Base-by-base conservation (phyloP, 2,797 vertebrate species). In the Selene dorsalis region DNA sequence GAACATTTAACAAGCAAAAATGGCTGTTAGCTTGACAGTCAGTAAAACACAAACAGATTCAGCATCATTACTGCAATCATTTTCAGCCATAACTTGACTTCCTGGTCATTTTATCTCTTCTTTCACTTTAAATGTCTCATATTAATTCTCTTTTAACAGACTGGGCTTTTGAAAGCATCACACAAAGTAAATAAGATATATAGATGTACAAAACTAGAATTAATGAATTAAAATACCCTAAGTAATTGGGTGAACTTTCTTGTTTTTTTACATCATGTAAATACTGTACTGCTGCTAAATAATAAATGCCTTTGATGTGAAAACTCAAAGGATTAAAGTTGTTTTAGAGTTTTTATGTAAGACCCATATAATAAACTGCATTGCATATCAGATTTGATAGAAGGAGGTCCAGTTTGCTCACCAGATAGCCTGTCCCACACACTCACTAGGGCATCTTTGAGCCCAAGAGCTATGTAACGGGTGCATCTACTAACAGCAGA, bases 381-480 rank as follows among this genome's bases (percentile, higher is more conserved):
- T 12, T 24, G 22, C 13, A 3, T 3, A 1, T 52, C n/a, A 22
- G 5, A 53, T 24, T 26, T 14, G 11, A 53, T 30, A 2, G 53
- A 14, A 30, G 58, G 20, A 62, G n/a, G 45, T 45, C 32, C 11
- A 11, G 48, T 76, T 66, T 70, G 35, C 95, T 95, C 68, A 97
- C 97, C 95, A 71, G 92, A 70, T 0, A 71, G 83, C 63, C 93
- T 84, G 89, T 97, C 95, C 97, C 96, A 98, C 14, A 97, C 80
- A 16, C 92, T 95, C 76, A 97, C 85, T 76, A 94, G 75, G 14
- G 93, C 92, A 41, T 95, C 93, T 58, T 88, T 90, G 9, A 97
- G 95, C n/a, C 95, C 96, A 50, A 97, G 87, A 39, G 91, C 94
- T 20, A 98, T 79, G 87, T 94, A 95, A 58, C 85, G 91, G 18